Evolutionary conservation across 2,888 invertebrate genomes (phyloP).

Genomic region (Brachyptera risi): DNA sequence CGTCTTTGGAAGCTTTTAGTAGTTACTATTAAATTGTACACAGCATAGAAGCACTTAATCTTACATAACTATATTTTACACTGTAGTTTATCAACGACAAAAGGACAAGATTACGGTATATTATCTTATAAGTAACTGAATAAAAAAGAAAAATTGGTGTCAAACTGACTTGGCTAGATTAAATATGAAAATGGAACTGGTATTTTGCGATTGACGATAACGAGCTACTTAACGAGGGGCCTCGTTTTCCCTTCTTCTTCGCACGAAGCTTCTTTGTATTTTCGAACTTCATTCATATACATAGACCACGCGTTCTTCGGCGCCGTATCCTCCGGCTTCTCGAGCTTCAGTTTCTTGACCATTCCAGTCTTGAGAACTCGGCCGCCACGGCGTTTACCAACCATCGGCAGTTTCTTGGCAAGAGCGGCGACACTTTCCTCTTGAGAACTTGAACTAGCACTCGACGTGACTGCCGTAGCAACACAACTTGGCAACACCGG

Average conservation of each 20-base stretch:
- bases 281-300: conserved; percentile 90
- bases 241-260: conserved; percentile 85
- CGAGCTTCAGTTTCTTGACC: conserved; percentile 76
- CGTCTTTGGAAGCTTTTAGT: too few species aligned
- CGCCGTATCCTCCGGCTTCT: conserved; percentile 54
- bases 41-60: too few species aligned
- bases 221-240: conserved; percentile 78
- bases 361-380: conserved; percentile 84
- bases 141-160: too few species aligned
- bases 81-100: too few species aligned
- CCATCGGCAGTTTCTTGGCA: conserved; percentile 48
- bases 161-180: too few species aligned
- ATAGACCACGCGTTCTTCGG: conserved; percentile 86
- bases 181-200: too few species aligned
- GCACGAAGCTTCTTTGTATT: conserved; percentile 87
- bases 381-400: conserved; percentile 82
- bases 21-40: too few species aligned
- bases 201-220: too few species aligned
- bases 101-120: too few species aligned
- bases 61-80: too few species aligned
- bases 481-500: conserved; percentile 10
- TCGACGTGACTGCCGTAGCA: neutral
- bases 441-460: neutral
- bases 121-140: too few species aligned
- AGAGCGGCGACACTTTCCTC: neutral